Conservation (phyloP, 2,797 vertebrate species). For the Hybognathus amarus region DNA sequence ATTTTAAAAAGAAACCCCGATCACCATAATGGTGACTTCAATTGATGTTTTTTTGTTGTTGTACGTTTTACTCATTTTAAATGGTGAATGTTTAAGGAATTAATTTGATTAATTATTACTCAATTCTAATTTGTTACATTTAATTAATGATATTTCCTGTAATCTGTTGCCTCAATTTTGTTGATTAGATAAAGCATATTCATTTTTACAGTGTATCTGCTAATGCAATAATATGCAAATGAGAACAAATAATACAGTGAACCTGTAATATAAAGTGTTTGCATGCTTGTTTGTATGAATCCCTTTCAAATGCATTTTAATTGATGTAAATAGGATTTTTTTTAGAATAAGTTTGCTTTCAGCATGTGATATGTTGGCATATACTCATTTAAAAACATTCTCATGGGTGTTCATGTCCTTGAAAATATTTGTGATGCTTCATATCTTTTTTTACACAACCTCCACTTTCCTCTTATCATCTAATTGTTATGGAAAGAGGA, state of each 20-base stretch:
- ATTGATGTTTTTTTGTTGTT: too few relatives aligned
- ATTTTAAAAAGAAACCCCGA: too few relatives aligned
- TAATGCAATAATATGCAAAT: constrained; percentile 9
- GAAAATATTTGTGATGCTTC: background rate
- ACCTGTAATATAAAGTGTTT: background rate
- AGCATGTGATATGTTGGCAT: background rate
- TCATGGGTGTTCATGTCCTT: background rate
- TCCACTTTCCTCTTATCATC: background rate
- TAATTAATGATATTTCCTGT: too few relatives aligned
- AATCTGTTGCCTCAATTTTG: too few relatives aligned
- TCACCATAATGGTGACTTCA: too few relatives aligned
- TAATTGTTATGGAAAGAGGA: background rate
- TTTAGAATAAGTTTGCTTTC: background rate
- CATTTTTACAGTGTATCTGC: too few relatives aligned
- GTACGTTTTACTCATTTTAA: too few relatives aligned
- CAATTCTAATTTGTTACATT: too few relatives aligned
- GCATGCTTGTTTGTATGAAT: background rate
- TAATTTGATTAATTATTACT: too few relatives aligned
- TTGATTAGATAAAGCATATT: too few relatives aligned
- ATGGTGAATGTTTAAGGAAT: too few relatives aligned
- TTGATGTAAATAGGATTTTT: background rate
- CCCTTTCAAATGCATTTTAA: background rate
- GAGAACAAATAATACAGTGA: background rate
- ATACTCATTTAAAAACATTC: background rate
- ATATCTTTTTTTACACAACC: background rate